Conservation (phyloP, 1,140 invertebrate species). For the Hyposmocoma kahamanoa region DNA sequence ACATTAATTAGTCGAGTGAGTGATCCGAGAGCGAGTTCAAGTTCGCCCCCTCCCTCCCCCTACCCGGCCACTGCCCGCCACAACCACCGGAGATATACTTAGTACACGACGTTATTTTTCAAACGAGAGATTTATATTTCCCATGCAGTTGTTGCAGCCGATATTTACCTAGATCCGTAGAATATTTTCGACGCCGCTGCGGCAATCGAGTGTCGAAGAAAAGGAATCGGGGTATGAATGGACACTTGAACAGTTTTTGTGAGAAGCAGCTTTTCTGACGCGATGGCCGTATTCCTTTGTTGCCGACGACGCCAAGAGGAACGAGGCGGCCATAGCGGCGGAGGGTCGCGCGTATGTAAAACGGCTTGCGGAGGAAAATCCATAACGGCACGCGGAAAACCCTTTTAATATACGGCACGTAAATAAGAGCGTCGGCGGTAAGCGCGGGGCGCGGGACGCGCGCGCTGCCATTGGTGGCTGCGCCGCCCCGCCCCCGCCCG, state of each 20-base stretch:
- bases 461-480: constrained; percentile 30
- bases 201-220: too few species aligned
- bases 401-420: constrained; percentile 71
- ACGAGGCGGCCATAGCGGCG: neutral
- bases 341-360: constrained; percentile 49
- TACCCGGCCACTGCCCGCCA: too few species aligned
- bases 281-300: neutral
- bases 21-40: too few species aligned
- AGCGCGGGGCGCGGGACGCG: constrained; percentile 17
- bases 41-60: too few species aligned
- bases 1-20: too few species aligned
- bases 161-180: too few species aligned
- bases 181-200: too few species aligned
- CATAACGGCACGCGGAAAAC: constrained; percentile 68
- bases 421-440: constrained; percentile 43
- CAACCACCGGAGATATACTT: too few species aligned
- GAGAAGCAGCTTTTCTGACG: neutral
- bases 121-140: too few species aligned
- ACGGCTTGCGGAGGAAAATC: constrained; percentile 53
- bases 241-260: neutral
- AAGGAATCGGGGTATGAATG: neutral
- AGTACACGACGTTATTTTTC: too few species aligned
- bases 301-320: neutral
- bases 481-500: constrained; percentile 27
- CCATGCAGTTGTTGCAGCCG: too few species aligned